phyloP scores from a whole-genome alignment of 2,113 vertebrate species.

The Scartelaos histophorus region DNA sequence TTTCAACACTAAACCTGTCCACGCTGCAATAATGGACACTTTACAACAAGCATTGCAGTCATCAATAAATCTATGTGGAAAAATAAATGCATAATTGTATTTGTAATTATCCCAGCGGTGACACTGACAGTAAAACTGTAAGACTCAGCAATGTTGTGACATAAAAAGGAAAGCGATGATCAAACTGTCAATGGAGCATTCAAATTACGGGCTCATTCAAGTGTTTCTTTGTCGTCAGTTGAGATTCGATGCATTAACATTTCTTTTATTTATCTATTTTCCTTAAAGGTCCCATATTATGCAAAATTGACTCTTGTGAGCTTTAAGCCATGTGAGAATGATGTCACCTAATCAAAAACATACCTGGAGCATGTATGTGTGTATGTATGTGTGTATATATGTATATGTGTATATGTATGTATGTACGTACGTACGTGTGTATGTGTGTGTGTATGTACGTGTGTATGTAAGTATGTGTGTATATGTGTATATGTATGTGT shows the following conservation, averaged over 20 bases:
- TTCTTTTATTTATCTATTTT: not conserved
- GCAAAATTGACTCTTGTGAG: too few species aligned
- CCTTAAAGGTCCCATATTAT: not conserved
- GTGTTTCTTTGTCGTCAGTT: not conserved
- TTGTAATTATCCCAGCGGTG: not conserved
- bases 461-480: too few species aligned
- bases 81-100: not conserved
- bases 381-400: too few species aligned
- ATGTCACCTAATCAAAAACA: too few species aligned
- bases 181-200: not conserved
- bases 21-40: not conserved
- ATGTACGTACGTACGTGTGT: too few species aligned
- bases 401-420: too few species aligned
- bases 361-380: too few species aligned
- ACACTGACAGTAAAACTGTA: not conserved
- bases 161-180: not conserved
- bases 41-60: not conserved
- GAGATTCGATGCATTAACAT: not conserved
- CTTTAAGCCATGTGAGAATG: too few species aligned
- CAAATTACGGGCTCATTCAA: not conserved
- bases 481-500: too few species aligned
- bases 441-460: too few species aligned
- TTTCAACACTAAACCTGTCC: constrained; percentile 4
- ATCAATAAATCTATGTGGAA: not conserved
- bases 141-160: not conserved